These are phyloP conservation scores for Lophius piscatorius DNA, from an alignment of 2,113 vertebrate species.

Conservation along the genomic window DNA sequence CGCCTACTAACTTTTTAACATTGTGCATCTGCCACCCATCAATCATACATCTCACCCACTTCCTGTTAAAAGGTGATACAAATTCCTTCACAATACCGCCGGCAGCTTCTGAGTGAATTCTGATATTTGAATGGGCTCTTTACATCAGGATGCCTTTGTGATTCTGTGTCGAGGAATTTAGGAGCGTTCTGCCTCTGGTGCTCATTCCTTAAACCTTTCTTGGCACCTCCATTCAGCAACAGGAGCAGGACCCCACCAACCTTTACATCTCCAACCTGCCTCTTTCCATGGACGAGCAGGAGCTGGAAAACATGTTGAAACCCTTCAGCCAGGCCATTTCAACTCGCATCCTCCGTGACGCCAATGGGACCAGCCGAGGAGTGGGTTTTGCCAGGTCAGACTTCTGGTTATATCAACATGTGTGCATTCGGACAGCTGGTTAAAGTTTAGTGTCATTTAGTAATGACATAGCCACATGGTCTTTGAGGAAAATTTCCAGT, in stretches of 20 bases:
- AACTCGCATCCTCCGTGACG: constrained; percentile 90
- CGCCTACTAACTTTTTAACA: not conserved
- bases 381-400: constrained; percentile 91
- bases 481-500: not conserved
- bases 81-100: not conserved
- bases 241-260: constrained; percentile 96
- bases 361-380: constrained; percentile 89
- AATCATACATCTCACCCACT: constrained; percentile 5
- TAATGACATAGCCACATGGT: not conserved
- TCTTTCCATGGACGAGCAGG: constrained; percentile 91
- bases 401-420: not conserved
- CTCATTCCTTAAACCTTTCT: constrained; percentile 5
- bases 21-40: constrained; percentile 1
- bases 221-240: constrained; percentile 83
- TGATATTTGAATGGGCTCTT: not conserved
- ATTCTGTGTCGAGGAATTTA: not conserved
- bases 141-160: not conserved
- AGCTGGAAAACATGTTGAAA: constrained; percentile 92
- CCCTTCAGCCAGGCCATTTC: constrained; percentile 95
- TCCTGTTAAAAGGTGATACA: constrained; percentile 3
- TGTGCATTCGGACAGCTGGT: too few species aligned
- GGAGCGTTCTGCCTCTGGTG: not conserved
- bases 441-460: not conserved
- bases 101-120: not conserved
- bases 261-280: constrained; percentile 95